Conservation (phyloP, 2,888 invertebrate species). For the Glyphotaelius pellucidus region DNA sequence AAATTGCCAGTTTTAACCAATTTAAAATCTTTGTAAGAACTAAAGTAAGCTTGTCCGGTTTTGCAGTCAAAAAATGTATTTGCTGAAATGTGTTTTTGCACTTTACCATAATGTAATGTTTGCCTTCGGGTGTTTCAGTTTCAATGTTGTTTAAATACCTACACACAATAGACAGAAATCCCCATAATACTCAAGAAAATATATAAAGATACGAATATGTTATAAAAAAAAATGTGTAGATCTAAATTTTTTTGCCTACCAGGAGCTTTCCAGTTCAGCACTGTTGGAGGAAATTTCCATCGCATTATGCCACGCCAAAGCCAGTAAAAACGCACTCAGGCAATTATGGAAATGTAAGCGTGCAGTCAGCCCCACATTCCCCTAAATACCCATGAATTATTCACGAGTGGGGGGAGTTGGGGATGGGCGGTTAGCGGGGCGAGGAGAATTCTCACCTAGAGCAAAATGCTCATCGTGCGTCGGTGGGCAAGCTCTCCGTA, state of each 20-base stretch:
- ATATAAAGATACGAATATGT: too few relatives aligned
- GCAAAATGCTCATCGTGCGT: conserved; percentile 26
- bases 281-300: conserved; percentile 10
- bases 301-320: conserved; percentile 39
- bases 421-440: background rate
- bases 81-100: too few relatives aligned
- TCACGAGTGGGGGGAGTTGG: conserved; percentile 21
- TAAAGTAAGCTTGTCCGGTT: too few relatives aligned
- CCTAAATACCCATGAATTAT: conserved; percentile 43
- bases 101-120: too few relatives aligned
- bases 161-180: too few relatives aligned
- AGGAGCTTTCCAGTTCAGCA: background rate
- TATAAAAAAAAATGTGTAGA: background rate
- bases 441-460: conserved; percentile 24
- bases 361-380: conserved; percentile 38
- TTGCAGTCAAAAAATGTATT: too few relatives aligned
- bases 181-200: too few relatives aligned
- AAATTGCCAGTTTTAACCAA: too few relatives aligned
- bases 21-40: too few relatives aligned
- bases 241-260: background rate
- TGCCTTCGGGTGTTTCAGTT: too few relatives aligned
- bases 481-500: background rate
- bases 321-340: conserved; percentile 51
- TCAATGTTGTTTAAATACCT: too few relatives aligned
- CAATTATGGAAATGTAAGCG: conserved; percentile 52